Percentiles rank a stretch among this genome's conserved stretches.
phyloP scores from a whole-genome alignment of 2,113 vertebrate genomes.

The Merops nubicus region DNA sequence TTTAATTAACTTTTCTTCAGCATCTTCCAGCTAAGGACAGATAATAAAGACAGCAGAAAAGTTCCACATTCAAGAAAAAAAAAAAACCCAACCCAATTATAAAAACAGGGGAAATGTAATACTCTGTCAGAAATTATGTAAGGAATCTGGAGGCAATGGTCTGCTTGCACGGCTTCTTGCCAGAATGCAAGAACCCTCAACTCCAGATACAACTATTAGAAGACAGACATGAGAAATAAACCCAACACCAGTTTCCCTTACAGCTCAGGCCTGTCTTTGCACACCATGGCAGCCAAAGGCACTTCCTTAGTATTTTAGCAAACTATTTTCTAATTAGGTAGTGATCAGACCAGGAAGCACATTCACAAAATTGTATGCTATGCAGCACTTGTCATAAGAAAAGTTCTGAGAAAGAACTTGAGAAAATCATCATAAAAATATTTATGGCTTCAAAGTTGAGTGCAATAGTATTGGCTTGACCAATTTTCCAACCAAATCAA shows the following conservation, averaged over 20 bases:
- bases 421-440: neutral
- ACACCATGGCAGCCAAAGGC: neutral
- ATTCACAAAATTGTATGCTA: neutral
- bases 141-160: neutral
- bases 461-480: neutral
- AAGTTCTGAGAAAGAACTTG: neutral
- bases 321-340: neutral
- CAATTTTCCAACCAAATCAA: neutral
- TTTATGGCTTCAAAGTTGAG: neutral
- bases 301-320: neutral
- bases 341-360: neutral
- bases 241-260: neutral
- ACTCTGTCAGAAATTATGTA: neutral
- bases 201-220: neutral
- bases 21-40: neutral
- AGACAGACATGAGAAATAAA: neutral
- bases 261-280: neutral
- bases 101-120: neutral
- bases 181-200: neutral
- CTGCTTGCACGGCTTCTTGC: neutral
- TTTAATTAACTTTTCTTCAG: neutral
- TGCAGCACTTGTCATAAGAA: neutral
- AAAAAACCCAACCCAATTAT: no score
- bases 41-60: neutral
- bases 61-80: neutral